Base-by-base conservation (phyloP, 2,888 invertebrate species). In the Pimpla rufipes region DNA sequence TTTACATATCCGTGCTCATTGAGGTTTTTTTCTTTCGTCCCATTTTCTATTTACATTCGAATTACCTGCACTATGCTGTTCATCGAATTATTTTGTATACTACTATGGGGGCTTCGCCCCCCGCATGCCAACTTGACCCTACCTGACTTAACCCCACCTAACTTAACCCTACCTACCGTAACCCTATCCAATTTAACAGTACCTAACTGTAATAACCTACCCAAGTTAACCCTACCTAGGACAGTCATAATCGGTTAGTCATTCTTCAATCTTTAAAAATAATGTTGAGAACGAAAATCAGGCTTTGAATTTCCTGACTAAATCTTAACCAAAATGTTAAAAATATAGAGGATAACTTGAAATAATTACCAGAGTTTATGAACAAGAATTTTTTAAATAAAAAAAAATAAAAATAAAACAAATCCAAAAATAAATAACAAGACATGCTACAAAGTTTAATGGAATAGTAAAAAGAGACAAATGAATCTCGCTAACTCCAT, bases 61-160 rank as follows among this genome's bases (percentile, higher is more conserved):
- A 40, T 0, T 23, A n/a, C 2, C n/a, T 23, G 21, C 21, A 10
- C 55, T 42, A 35, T 45, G 29, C 47, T 35, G 52, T 59, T 77
- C n/a, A 57, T 71, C 79, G 76, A 79, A 83, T 83, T 59, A 79
- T 67, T 76, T 62, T 42, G 68, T 79, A 68, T 73, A 79, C 79
- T 59, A 68, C 68, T 21, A 73, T 79, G n/a, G n/a, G n/a, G n/a
- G n/a, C n/a, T n/a, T n/a, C n/a, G n/a, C n/a, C n/a, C n/a, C n/a
- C n/a, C n/a, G n/a, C n/a, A n/a, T n/a, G n/a, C n/a, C n/a, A n/a
- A n/a, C n/a, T n/a, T n/a, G n/a, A n/a, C n/a, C n/a, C n/a, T n/a
- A n/a, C n/a, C n/a, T n/a, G n/a, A n/a, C n/a, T n/a, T n/a, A n/a
- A n/a, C n/a, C n/a, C n/a, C n/a, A n/a, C n/a, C n/a, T n/a, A n/a